These are phyloP conservation scores for Sogatella furcifera DNA, from an alignment of 1,140 invertebrate genomes.

Conservation along the genomic window DNA sequence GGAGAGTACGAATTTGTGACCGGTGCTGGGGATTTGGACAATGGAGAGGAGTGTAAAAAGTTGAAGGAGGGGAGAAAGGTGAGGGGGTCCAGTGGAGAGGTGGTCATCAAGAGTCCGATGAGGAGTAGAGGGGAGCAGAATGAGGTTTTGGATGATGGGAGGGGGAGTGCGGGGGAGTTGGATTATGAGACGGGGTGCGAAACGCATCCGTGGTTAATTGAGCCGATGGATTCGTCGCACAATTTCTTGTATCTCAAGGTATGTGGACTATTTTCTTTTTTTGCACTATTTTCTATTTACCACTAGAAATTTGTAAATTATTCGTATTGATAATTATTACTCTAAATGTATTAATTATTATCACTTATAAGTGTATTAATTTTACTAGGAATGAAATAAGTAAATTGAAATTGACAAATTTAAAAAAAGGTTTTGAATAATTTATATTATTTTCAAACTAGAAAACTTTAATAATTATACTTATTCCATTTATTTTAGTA, in stretches of 20 bases:
- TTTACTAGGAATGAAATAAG: too few species aligned
- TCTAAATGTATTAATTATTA: too few species aligned
- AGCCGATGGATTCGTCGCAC: conserved; percentile 54
- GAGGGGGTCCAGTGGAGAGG: conserved; percentile 59
- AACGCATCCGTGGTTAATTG: conserved; percentile 67
- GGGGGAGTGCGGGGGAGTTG: conserved; percentile 25
- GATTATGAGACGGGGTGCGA: conserved; percentile 41
- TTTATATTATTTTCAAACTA: too few species aligned
- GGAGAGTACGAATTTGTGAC: conserved; percentile 34
- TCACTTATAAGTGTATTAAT: too few species aligned
- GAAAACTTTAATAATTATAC: too few species aligned
- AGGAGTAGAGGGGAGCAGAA: conserved; percentile 34
- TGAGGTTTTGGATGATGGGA: conserved; percentile 18
- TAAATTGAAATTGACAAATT: too few species aligned
- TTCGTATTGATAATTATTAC: too few species aligned
- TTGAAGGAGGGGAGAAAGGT: conserved; percentile 49
- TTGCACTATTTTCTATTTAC: too few species aligned
- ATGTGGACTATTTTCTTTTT: too few species aligned
- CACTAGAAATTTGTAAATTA: too few species aligned
- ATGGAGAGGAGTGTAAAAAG: conserved; percentile 41
- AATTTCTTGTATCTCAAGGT: conserved; percentile 58
- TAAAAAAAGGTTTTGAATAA: too few species aligned
- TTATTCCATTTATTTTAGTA: too few species aligned
- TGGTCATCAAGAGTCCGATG: conserved; percentile 38
- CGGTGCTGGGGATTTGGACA: conserved; percentile 23